A percentile compares a stretch with the other conserved stretches of the same genome.
These are phyloP conservation scores for Oxycera nigricornis DNA, from an alignment of 2,888 invertebrate genomes.

Conservation along the genomic window DNA sequence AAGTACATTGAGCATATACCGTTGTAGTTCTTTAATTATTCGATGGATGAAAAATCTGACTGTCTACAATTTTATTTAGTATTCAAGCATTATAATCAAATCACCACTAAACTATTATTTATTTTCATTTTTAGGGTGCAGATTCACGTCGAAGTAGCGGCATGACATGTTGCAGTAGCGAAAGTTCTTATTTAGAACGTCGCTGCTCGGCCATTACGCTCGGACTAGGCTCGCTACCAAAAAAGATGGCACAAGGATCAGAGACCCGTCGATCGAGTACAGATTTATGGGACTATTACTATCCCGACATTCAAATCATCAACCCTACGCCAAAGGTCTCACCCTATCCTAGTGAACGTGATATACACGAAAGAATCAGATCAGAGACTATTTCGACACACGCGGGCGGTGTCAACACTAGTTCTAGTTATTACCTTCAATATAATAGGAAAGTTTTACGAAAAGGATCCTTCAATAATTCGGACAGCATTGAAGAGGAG, in stretches of 20 bases:
- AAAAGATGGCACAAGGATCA: conserved; percentile 54
- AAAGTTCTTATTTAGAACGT: conserved; percentile 82
- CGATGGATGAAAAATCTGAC: neutral
- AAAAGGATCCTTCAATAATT: conserved; percentile 10
- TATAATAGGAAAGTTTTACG: conserved; percentile 29
- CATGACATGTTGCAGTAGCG: conserved; percentile 84
- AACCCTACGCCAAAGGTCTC: conserved; percentile 85
- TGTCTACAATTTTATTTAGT: neutral
- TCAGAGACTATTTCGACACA: conserved; percentile 45
- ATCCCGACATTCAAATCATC: conserved; percentile 74
- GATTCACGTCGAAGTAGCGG: conserved; percentile 75
- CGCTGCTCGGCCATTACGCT: conserved; percentile 80
- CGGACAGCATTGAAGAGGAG: conserved; percentile 20
- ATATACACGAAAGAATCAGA: conserved; percentile 61
- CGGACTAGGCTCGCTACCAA: conserved; percentile 69
- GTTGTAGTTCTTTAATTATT: neutral
- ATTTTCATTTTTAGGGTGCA: conserved; percentile 54
- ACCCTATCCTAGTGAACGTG: conserved; percentile 75
- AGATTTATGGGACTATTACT: conserved; percentile 66
- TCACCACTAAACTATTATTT: neutral
- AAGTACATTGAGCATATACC: neutral
- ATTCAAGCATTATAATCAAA: neutral
- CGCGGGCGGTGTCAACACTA: neutral
- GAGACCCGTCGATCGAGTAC: conserved; percentile 55
- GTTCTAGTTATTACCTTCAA: conserved; percentile 49